Conservation (phyloP, 1,140 invertebrate species). For the Calycopis cecrops region DNA sequence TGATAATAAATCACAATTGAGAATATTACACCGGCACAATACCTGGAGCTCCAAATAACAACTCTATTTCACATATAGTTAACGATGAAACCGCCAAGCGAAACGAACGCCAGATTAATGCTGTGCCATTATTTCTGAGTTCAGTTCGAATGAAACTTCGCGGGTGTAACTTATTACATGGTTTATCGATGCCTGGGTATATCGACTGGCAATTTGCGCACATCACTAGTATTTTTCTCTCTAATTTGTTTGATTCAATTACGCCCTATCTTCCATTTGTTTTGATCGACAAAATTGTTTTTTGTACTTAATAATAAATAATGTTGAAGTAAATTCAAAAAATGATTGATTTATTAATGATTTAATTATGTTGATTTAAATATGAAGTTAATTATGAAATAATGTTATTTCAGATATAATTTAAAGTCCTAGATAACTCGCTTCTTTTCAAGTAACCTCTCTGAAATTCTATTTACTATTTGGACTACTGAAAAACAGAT, state of each 20-base stretch:
- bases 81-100: slow-evolving; percentile 13
- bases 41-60: slow-evolving; percentile 11
- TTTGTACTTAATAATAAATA: too few species aligned
- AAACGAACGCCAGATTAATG: slow-evolving; percentile 29
- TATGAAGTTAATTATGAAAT: too few species aligned
- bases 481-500: too few species aligned
- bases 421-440: too few species aligned
- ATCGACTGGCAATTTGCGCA: slow-evolving; percentile 23
- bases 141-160: slow-evolving; percentile 26
- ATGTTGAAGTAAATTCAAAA: too few species aligned
- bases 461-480: too few species aligned
- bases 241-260: slow-evolving; percentile 14
- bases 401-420: too few species aligned
- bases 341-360: too few species aligned
- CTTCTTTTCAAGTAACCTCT: too few species aligned
- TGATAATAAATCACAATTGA: slow-evolving; percentile 9
- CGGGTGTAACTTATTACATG: slow-evolving; percentile 30
- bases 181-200: slow-evolving; percentile 23
- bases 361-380: too few species aligned
- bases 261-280: slow-evolving; percentile 7
- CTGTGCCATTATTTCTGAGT: slow-evolving; percentile 28
- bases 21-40: slow-evolving; percentile 3
- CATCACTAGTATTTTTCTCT: slow-evolving; percentile 20
- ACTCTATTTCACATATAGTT: slow-evolving; percentile 11
- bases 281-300: too few species aligned